A percentile compares a stretch with the other conserved stretches of the same genome.
These are phyloP conservation scores for Megaustenia siamemsis DNA, from an alignment of 2,888 invertebrate species.

Conservation along the genomic window DNA sequence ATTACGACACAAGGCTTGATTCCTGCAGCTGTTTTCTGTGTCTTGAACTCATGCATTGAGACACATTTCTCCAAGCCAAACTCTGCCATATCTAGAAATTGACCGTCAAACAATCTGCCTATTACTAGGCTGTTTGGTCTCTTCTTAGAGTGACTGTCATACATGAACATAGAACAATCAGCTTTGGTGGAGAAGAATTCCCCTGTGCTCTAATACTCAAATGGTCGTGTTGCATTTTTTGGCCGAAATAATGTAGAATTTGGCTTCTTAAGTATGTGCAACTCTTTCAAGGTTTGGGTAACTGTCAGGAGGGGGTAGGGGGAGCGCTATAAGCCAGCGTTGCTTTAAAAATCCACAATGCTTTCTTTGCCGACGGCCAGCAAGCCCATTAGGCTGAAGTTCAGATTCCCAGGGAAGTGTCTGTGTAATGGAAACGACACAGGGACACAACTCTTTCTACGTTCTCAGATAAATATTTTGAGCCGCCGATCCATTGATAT, in stretches of 20 bases:
- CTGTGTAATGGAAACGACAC: too few relatives aligned
- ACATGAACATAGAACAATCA: slow-evolving; percentile 93
- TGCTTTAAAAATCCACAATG: too few relatives aligned
- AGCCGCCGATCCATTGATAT: too few relatives aligned
- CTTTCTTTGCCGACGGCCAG: too few relatives aligned
- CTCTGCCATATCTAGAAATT: slow-evolving; percentile 97
- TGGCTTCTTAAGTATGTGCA: slow-evolving; percentile 92
- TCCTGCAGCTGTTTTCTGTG: slow-evolving; percentile 82
- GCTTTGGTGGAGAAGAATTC: slow-evolving; percentile 85
- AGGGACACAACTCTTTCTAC: too few relatives aligned
- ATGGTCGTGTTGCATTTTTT: slow-evolving; percentile 94
- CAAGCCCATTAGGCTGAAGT: too few relatives aligned
- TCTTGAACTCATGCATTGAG: slow-evolving; percentile 87
- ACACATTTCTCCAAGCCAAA: slow-evolving; percentile 92
- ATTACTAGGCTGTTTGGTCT: slow-evolving; percentile 94
- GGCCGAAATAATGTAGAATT: slow-evolving; percentile 85
- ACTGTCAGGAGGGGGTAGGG: too few relatives aligned
- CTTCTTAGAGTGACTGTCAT: slow-evolving; percentile 96
- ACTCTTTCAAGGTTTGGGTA: slow-evolving; percentile 89
- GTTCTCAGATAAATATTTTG: too few relatives aligned
- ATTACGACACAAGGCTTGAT: slow-evolving; percentile 95
- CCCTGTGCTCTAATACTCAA: slow-evolving; percentile 91
- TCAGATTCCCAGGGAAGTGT: too few relatives aligned
- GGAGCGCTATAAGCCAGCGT: too few relatives aligned
- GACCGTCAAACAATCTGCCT: slow-evolving; percentile 91